Base-by-base conservation (phyloP, 1,140 invertebrate genomes). In the Carposina sasakii region DNA sequence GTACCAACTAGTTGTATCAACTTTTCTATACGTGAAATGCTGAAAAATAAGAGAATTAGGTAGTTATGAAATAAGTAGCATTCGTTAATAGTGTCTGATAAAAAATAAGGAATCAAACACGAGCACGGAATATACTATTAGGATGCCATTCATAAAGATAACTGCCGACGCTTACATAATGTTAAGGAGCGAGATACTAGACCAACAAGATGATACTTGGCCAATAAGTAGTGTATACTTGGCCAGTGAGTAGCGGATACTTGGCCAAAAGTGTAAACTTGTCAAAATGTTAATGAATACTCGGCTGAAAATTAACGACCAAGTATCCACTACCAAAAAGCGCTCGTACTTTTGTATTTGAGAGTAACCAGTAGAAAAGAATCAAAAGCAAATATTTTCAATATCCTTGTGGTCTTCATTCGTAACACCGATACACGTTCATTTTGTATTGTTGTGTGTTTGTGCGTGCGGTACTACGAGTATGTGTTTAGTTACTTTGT, bases 351-450 rank as follows among this genome's bases (percentile, higher is more conserved):
- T 73, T 78, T 79, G 57, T 82, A 79, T 72, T 72, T 62, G 49
- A 67, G 54, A 51, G 48, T 69, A 71, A 71, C 49, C 54, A 60
- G 52, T 71, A 67, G 55, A 61, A 57, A 64, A n/a, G n/a, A n/a
- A 56, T 60, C 62, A 65, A 65, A 41, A 64, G 66, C n/a, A n/a
- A n/a, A n/a, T 72, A 66, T 71, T 69, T 78, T 71, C 57, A 69
- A 81, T 76, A 81, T 83, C 79, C 79, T 81, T 83, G 79, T 83
- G 79, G 79, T 83, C 77, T 83, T 81, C 67, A 78, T 76, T 75
- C 65, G 63, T 70, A 74, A 76, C 76, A 78, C 74, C 75, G 72
- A 74, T 76, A 76, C 75, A 71, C 68, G 70, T 77, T 78, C 63
- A 61, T 64, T 76, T 78, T 60, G 59, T 71, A 69, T 52, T 67